A percentile compares a stretch with the other conserved stretches of the same genome.
Conservation (phyloP, 1,140 invertebrate species). For the Rhyacophila brunnea region DNA sequence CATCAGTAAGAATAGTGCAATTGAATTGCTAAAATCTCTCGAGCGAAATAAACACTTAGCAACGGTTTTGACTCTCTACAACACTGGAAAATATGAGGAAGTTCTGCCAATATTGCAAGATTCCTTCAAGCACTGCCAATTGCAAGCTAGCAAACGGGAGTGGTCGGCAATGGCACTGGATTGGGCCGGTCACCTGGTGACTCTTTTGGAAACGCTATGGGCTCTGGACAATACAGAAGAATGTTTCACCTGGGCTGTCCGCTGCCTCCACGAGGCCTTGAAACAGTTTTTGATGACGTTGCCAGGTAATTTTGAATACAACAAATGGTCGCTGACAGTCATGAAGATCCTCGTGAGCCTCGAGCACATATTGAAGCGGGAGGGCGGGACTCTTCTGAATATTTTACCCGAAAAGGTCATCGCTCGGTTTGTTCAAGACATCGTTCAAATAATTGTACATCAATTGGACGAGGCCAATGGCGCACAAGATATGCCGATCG, state of each 20-base stretch:
- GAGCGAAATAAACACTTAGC: constrained; percentile 52
- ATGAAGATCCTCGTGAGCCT: constrained; percentile 67
- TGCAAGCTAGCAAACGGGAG: constrained; percentile 44
- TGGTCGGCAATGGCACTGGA: constrained; percentile 51
- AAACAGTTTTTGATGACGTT: constrained; percentile 57
- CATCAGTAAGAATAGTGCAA: constrained; percentile 44
- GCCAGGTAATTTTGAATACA: constrained; percentile 53
- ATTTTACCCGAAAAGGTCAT: constrained; percentile 55
- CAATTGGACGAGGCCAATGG: constrained; percentile 66
- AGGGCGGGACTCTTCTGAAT: constrained; percentile 54
- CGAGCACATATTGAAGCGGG: constrained; percentile 62
- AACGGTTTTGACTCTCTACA: constrained; percentile 59
- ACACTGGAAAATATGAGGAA: constrained; percentile 62
- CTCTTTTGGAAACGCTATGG: constrained; percentile 75
- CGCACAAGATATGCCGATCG: constrained; percentile 65
- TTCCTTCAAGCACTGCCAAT: constrained; percentile 58
- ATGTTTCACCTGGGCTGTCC: constrained; percentile 76
- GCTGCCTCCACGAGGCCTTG: constrained; percentile 64
- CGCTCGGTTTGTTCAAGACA: constrained; percentile 69
- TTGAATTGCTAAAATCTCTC: constrained; percentile 44
- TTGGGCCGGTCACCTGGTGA: constrained; percentile 55
- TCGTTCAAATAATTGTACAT: constrained; percentile 72
- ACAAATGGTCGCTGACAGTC: constrained; percentile 64
- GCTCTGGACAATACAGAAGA: constrained; percentile 56
- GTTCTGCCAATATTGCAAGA: constrained; percentile 64